Evolutionary conservation across 2,797 vertebrate species (phyloP).

Genomic region (Cetoscarus ocellatus): DNA sequence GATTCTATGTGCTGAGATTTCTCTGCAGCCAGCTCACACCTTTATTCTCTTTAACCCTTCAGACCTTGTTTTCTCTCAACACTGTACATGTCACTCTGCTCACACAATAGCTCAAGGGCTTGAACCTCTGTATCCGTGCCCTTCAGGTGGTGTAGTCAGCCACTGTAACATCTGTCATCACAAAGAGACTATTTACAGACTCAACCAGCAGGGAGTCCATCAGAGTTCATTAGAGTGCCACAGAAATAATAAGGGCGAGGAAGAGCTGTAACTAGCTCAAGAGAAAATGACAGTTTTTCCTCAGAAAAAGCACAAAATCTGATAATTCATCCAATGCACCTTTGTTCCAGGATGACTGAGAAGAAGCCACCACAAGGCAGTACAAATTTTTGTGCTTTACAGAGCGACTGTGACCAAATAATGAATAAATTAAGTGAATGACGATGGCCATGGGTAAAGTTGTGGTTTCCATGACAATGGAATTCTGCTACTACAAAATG

Average conservation of each 20-base stretch:
- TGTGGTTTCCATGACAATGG: slow-evolving; percentile 79
- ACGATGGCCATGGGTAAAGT: slow-evolving; percentile 54
- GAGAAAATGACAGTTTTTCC: slow-evolving; percentile 1
- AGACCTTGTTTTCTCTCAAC: slow-evolving; percentile 24
- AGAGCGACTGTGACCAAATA: slow-evolving; percentile 58
- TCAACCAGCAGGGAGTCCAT: slow-evolving; percentile 24
- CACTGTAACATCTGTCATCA: slow-evolving; percentile 8
- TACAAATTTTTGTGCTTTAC: slow-evolving; percentile 28
- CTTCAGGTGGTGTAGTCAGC: slow-evolving; percentile 23
- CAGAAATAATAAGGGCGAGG: slow-evolving; percentile 16
- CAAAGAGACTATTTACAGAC: slow-evolving; percentile 25
- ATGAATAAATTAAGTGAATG: slow-evolving; percentile 68
- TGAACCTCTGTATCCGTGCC: slow-evolving; percentile 25
- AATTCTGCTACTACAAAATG: slow-evolving; percentile 56
- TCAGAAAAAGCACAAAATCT: slow-evolving; percentile 13
- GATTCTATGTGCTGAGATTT: slow-evolving; percentile 73
- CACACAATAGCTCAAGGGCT: not conserved
- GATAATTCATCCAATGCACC: slow-evolving; percentile 13
- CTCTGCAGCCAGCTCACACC: slow-evolving; percentile 67
- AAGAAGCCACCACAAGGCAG: slow-evolving; percentile 17
- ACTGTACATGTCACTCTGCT: slow-evolving; percentile 24
- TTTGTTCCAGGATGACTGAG: slow-evolving; percentile 30
- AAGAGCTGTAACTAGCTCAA: slow-evolving; percentile 17
- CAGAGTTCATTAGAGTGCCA: slow-evolving; percentile 4
- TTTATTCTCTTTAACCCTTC: slow-evolving; percentile 64